Evolutionary conservation across 2,888 invertebrate genomes (phyloP).

Genomic region (Metallyticus violacea): DNA sequence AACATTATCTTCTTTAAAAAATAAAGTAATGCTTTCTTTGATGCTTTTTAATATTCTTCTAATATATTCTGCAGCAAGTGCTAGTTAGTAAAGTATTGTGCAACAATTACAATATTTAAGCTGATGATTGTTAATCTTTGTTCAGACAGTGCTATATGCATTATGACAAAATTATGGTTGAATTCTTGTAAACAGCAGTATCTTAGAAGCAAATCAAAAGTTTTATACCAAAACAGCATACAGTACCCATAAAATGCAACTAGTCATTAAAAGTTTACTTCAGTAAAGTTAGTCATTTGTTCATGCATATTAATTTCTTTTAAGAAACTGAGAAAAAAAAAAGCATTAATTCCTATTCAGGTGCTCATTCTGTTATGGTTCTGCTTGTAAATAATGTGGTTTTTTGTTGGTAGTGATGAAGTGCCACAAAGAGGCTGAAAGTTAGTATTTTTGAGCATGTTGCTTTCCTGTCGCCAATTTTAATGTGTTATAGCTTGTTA

Average conservation of each 20-base stretch:
- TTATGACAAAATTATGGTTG: no score
- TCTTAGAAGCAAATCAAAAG: background rate
- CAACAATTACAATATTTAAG: no score
- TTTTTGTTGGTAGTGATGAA: background rate
- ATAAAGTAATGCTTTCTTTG: no score
- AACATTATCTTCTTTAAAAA: no score
- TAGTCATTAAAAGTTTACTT: background rate
- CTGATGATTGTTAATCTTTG: no score
- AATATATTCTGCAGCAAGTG: no score
- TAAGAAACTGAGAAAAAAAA: background rate
- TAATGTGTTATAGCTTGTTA: background rate
- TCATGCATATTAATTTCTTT: background rate
- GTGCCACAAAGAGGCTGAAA: background rate
- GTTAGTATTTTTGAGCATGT: background rate
- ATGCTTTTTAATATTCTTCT: no score
- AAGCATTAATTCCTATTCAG: background rate
- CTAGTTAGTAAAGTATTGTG: no score
- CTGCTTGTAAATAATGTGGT: background rate
- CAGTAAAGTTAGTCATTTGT: conserved; percentile 3
- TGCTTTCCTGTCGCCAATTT: background rate
- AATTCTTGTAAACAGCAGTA: background rate
- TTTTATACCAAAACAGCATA: background rate
- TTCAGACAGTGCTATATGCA: no score
- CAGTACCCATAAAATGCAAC: background rate
- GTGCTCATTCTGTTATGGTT: background rate